A percentile compares a stretch with the other conserved stretches of the same genome.
Conservation (phyloP, 2,113 vertebrate species). For the Pyxicephalus adspersus region DNA sequence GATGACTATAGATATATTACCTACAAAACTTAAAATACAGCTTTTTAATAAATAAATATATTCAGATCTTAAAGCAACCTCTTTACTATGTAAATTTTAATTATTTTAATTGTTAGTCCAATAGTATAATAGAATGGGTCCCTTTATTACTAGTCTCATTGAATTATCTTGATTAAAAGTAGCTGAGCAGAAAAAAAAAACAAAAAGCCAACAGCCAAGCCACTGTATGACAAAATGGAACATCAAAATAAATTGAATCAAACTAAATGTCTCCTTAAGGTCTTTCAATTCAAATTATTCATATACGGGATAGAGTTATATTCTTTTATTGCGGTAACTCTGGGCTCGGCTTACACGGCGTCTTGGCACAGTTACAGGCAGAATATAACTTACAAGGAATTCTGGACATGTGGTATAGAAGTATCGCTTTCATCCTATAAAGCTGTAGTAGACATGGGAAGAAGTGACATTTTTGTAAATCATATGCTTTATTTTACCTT, state of each 20-base stretch:
- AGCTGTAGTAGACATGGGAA: slow-evolving; percentile 33
- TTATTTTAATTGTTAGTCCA: too few relatives aligned
- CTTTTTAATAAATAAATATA: too few relatives aligned
- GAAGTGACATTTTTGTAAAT: slow-evolving; percentile 38
- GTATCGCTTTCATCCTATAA: slow-evolving; percentile 34
- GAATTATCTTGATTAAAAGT: too few relatives aligned
- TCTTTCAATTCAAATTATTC: slow-evolving; percentile 13
- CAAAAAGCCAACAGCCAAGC: too few relatives aligned
- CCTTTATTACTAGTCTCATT: too few relatives aligned
- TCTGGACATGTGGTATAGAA: slow-evolving; percentile 21
- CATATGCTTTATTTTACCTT: slow-evolving; percentile 44
- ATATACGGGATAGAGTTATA: not conserved
- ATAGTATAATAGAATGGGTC: too few relatives aligned
- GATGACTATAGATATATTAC: too few relatives aligned
- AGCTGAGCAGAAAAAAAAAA: too few relatives aligned
- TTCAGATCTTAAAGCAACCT: too few relatives aligned
- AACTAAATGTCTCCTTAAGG: not conserved
- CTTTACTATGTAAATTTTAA: too few relatives aligned
- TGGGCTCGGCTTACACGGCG: slow-evolving; percentile 12
- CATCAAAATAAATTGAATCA: not conserved
- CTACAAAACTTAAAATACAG: too few relatives aligned
- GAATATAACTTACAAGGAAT: slow-evolving; percentile 28
- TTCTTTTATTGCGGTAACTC: slow-evolving; percentile 18
- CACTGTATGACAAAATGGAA: not conserved
- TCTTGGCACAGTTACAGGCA: slow-evolving; percentile 31